These are phyloP conservation scores for Pomacea maculata DNA, from an alignment of 1,140 invertebrate species.

Conservation along the genomic window DNA sequence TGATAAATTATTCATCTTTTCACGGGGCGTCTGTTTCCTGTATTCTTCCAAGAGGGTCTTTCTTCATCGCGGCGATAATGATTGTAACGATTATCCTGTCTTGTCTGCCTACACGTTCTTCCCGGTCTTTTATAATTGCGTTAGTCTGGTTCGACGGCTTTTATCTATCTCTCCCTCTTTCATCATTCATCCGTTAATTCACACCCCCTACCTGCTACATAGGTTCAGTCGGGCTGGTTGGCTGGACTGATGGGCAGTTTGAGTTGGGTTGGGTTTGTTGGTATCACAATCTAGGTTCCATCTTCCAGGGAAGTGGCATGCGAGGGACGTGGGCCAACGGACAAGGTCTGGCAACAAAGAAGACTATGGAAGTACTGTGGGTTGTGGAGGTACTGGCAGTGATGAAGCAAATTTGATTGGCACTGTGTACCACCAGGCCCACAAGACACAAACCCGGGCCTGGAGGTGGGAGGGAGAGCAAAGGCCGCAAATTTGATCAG, in stretches of 20 bases:
- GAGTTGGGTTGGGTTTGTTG: too few species aligned
- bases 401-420: slow-evolving; percentile 5
- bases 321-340: background rate
- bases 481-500: background rate
- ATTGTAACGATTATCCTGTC: background rate
- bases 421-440: background rate
- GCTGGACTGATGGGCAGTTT: too few species aligned
- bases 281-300: too few species aligned
- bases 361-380: background rate
- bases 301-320: background rate
- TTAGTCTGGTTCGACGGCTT: background rate
- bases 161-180: background rate
- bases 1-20: background rate
- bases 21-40: background rate
- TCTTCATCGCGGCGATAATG: background rate
- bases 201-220: too few species aligned
- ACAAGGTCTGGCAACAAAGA: background rate
- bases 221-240: too few species aligned
- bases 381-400: background rate
- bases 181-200: too few species aligned
- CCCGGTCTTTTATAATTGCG: background rate
- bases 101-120: background rate
- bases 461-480: background rate
- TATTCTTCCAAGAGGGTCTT: background rate
- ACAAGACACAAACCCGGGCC: too few species aligned